These are phyloP conservation scores for Hylia prasina DNA, from an alignment of 2,113 vertebrate species.

Conservation along the genomic window DNA sequence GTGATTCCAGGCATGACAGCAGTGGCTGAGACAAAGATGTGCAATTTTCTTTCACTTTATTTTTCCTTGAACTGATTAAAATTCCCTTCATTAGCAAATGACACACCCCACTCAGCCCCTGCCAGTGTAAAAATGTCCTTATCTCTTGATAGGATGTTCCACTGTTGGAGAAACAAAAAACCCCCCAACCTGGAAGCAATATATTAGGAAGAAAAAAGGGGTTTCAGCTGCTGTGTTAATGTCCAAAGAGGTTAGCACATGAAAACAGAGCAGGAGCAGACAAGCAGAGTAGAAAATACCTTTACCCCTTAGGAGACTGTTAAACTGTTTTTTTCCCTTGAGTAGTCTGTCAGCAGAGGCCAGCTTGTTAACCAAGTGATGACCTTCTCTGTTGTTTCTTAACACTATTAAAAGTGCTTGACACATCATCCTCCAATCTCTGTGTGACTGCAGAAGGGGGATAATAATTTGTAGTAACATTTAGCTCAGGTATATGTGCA, in stretches of 20 bases:
- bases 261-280: not conserved
- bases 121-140: not conserved
- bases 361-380: not conserved
- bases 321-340: not conserved
- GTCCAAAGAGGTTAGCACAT: not conserved
- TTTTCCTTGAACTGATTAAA: not conserved
- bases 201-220: not conserved
- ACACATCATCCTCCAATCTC: not conserved
- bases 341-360: not conserved
- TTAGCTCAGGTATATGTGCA: not conserved
- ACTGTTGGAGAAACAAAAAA: not conserved
- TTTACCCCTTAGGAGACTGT: not conserved
- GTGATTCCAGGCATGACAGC: not conserved
- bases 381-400: not conserved
- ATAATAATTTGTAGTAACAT: not conserved
- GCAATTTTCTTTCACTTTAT: not conserved
- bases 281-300: not conserved
- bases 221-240: not conserved
- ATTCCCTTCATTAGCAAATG: not conserved
- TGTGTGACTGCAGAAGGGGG: not conserved
- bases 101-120: no score
- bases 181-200: rapidly evolving
- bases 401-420: not conserved
- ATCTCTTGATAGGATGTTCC: not conserved
- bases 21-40: not conserved